Conservation (phyloP, 2,113 vertebrate species). For the Anolis carolinensis region DNA sequence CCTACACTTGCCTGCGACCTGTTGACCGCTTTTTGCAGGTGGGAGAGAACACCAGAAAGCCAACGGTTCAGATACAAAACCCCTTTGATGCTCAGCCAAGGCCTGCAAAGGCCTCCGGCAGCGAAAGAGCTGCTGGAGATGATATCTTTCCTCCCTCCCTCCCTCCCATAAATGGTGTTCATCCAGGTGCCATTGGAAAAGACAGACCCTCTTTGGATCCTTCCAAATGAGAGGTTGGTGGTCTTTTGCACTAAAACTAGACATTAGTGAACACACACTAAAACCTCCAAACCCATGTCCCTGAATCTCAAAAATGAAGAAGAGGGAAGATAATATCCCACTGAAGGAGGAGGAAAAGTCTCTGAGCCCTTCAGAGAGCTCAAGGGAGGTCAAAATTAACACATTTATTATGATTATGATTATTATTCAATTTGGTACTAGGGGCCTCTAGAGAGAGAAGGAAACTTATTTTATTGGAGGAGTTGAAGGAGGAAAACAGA, state of each 20-base stretch:
- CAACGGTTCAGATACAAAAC: background rate
- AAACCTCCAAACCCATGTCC: background rate
- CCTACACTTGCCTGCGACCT: too few species aligned
- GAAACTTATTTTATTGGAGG: too few species aligned
- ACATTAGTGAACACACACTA: too few species aligned
- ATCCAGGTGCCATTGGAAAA: background rate
- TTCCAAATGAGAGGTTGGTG: background rate
- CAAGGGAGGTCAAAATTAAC: background rate
- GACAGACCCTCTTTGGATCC: background rate
- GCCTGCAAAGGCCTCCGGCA: background rate
- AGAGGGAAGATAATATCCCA: rapidly evolving
- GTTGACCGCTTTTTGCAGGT: background rate
- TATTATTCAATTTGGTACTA: too few species aligned
- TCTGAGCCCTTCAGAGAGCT: background rate
- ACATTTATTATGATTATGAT: too few species aligned
- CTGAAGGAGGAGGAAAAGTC: background rate
- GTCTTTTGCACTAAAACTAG: too few species aligned
- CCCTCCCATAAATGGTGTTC: background rate
- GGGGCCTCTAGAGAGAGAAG: too few species aligned
- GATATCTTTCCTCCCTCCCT: background rate
- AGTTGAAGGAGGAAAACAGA: too few species aligned
- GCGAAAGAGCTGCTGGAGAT: background rate
- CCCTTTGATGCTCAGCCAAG: slow-evolving; percentile 13
- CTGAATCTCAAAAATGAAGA: background rate
- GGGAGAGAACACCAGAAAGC: too few species aligned